Evolutionary conservation across 2,113 vertebrate genomes (phyloP), one percentile per base, ranked within the genome.

Genomic region (Aepyceros melampus): DNA sequence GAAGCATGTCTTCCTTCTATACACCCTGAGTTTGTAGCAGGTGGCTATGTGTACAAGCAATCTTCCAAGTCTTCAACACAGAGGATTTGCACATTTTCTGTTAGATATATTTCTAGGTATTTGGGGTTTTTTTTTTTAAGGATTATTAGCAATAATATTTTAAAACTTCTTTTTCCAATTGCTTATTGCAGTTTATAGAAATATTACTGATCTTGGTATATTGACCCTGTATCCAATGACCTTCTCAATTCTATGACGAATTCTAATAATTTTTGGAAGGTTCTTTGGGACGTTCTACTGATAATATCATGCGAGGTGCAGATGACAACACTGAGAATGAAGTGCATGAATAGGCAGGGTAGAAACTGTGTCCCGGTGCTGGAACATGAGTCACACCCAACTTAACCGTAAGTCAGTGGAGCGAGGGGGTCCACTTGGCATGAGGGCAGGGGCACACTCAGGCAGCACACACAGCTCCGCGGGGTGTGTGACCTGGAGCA

Each of bases 311-410:
- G 25, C 16, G 58, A 33, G 23, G 36, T 64, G 29, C 47, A 88
- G 17, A 31, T 55, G 55, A 67, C 7, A 40, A 43, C n/a, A 7
- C 3, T 6, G 8, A 55, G 74, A 56, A n/a, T 43, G 74, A 51
- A 55, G 17, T 0, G 7, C 15, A 1, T 62, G 40, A 56, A 5
- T 0, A 58, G 81, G 33, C 33, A n/a, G 85, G 21, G 19, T 1
- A 16, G 31, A 23, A 14, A 29, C 6, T 12, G 6, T 7, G n/a
- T 47, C n/a, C 10, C 3, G 21, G 53, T 2, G 58, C 16, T 0
- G 3, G 25, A n/a, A 27, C 33, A 55, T 0, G n/a, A 87, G 81
- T 81, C 81, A 36, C 17, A 13, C 2, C 21, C 36, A 33, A 16
- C 5, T 53, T 33, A 29, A 15, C 4, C 0, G 7, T 0, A 6